Conservation (phyloP, 2,888 invertebrate genomes). For the Carabus problematicus region DNA sequence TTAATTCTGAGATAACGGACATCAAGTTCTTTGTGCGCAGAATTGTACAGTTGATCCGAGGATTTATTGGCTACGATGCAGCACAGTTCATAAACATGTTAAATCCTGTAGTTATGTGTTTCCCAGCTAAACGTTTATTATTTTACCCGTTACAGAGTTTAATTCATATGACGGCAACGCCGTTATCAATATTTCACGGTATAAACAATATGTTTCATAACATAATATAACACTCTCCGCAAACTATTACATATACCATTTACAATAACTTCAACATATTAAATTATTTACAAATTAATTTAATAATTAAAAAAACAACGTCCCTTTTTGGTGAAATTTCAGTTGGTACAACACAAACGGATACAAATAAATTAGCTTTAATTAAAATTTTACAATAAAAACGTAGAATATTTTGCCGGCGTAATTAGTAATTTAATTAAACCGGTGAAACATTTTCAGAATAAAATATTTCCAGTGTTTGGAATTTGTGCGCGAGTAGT, state of each 20-base stretch:
- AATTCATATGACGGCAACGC: slow-evolving; percentile 8
- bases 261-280: not conserved
- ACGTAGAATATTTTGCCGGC: not conserved
- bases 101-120: too few relatives aligned
- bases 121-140: not conserved
- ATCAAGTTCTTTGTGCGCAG: too few relatives aligned
- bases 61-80: too few relatives aligned
- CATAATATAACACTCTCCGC: too few relatives aligned
- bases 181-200: slow-evolving; percentile 5
- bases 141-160: slow-evolving; percentile 7
- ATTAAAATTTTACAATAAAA: not conserved
- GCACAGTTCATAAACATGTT: too few relatives aligned
- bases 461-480: not conserved
- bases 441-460: not conserved
- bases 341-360: not conserved
- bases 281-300: slow-evolving; percentile 2
- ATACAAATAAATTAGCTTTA: not conserved
- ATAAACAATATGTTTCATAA: not conserved
- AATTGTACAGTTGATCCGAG: too few relatives aligned
- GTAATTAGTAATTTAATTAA: not conserved
- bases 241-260: not conserved
- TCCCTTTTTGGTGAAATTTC: not conserved
- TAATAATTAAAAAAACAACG: not conserved
- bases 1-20: too few relatives aligned
- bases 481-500: too few relatives aligned